Base-by-base conservation (phyloP, 2,888 invertebrate species). In the Latrodectus hesperus region DNA sequence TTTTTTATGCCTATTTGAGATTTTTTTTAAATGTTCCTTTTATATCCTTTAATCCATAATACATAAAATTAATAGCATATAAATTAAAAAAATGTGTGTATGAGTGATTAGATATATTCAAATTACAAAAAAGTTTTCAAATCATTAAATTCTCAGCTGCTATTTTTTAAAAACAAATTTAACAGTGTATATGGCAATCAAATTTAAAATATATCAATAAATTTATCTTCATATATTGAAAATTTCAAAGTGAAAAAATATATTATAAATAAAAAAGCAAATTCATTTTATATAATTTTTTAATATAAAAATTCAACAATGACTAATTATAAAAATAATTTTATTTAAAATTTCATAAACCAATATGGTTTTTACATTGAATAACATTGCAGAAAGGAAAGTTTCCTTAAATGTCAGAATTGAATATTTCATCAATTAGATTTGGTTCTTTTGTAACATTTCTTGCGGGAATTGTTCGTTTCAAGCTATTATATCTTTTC, bases 401-500 rank as follows among this genome's bases (percentile, higher is more conserved):
- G 5, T 16, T 68, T n/a, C 16, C 17, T 74, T 83, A 84, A 68
- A 55, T 68, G 49, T 81, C 80, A 64, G 71, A 73, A 64, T 77
- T 76, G 76, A 86, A 86, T 38, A 86, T 75, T 53, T 76, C 53
- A 26, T 86, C 76, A 55, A 86, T 86, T 67, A 79, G 26, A 64
- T 75, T 78, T 16, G 67, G 51, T 12, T 89, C 77, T 67, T 60
- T 17, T 38, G 80, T 22, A 68, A 78, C 76, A 65, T 86, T 82
- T 14, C 68, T 60, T 79, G 82, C 85, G 75, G 88, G 71, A 52
- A 60, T 17, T 72, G 55, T 64, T 26, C 74, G 75, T 17, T 74
- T 82, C 49, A 89, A 65, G 49, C 68, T 72, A 52, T 95, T 94
- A 92, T 97, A 97, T 91, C 99, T 94, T 92, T 93, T 92, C 88